Evolutionary conservation across 2,113 vertebrate species (phyloP), one percentile per base, ranked within the genome.

Genomic region (Triplophysa dalaica): DNA sequence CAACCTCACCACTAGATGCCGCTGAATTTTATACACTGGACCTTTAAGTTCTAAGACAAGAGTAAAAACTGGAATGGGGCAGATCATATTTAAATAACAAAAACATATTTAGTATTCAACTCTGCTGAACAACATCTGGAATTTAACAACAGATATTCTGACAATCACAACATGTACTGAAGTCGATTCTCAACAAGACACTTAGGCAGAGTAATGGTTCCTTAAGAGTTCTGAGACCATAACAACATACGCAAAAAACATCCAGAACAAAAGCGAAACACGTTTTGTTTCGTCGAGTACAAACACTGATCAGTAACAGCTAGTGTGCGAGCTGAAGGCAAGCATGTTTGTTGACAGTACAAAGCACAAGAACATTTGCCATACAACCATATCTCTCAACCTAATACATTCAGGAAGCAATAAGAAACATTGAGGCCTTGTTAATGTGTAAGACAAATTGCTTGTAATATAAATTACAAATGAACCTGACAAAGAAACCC

Each of bases 241-340:
- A 73, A 65, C 48, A 73, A 73, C 45, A 52, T 10, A 43, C n/a
- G n/a, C 60, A 80, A 80, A 58, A 69, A 80, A 45, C 48, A 73
- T 16, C 52, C n/a, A 52, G 69, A 72, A 79, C 45, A 79, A 72
- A 78, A 43, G 4, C 4, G 12, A 70, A 73, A 56, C 24, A 52
- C 29, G 26, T 70, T 50, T 11, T 64, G 69, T 79, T 79, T 52
- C 60, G 21, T 4, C n/a, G 13, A 54, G 21, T 14, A 64, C 68
- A 79, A 38, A 33, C 60, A 64, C 16, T 13, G 61, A 65, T 80
- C 38, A 8, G 61, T 38, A 10, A 54, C 69, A 58, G 69, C 54
- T 9, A 65, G 26, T 29, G 56, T 65, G 61, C 22, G 7, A 62
- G 48, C 43, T 64, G 68, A 62, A 75, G 45, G 14, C 72, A 62